Conservation (phyloP, 92 coral and sea anemone species). For the Porites cylindrica region DNA sequence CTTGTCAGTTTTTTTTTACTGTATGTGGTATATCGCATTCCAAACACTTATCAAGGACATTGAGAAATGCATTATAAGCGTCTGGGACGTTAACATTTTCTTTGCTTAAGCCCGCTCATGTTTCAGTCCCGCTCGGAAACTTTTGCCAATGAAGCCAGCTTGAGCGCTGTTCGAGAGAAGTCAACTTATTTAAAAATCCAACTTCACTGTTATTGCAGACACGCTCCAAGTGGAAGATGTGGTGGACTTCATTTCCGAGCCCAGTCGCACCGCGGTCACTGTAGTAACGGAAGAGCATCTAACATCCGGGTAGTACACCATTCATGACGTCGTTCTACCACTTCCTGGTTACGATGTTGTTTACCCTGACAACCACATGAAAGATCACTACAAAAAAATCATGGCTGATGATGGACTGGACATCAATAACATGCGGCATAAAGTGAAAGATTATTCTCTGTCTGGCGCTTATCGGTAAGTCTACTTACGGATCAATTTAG, state of each 20-base stretch:
- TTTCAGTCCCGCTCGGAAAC: no score
- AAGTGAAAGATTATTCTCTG: conserved; percentile 92
- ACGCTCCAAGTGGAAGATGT: conserved; percentile 25
- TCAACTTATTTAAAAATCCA: no score
- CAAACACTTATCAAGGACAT: no score
- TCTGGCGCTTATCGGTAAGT: conserved; percentile 95
- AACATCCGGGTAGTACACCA: conserved; percentile 70
- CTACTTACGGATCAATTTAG: not conserved
- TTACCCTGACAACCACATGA: conserved; percentile 81
- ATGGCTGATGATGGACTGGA: conserved; percentile 90
- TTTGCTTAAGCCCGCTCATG: no score
- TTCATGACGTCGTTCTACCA: conserved; percentile 92
- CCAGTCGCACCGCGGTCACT: conserved; percentile 69
- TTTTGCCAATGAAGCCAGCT: no score
- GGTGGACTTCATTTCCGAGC: conserved; percentile 28
- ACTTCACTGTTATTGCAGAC: conserved; percentile 13
- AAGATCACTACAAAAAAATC: conserved; percentile 78
- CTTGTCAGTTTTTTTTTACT: no score
- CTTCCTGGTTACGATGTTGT: conserved; percentile 96
- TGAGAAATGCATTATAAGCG: no score
- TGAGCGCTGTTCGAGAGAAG: no score
- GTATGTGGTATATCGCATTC: no score
- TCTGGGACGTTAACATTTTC: no score
- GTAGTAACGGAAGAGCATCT: conserved; percentile 77
- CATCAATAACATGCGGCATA: conserved; percentile 86